A percentile compares a stretch with the other conserved stretches of the same genome.
Conservation (phyloP, 2,113 vertebrate genomes). For the Odobenus rosmarus region DNA sequence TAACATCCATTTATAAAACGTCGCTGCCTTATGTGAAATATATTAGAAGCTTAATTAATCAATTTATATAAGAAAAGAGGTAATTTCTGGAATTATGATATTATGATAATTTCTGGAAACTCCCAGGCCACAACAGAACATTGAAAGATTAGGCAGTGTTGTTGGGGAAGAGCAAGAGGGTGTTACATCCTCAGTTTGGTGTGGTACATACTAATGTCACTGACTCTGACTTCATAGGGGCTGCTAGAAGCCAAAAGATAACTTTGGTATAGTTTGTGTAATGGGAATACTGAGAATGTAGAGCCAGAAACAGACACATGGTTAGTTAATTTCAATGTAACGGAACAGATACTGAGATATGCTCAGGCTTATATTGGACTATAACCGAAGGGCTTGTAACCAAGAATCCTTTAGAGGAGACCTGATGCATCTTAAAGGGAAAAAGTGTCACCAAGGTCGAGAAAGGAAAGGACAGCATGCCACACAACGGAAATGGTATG, state of each 20-base stretch:
- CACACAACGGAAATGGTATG: background rate
- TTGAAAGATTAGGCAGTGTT: background rate
- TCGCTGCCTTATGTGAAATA: background rate
- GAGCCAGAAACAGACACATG: background rate
- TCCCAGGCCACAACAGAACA: background rate
- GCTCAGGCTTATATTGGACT: background rate
- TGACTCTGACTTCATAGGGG: background rate
- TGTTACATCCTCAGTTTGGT: background rate
- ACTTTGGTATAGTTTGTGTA: background rate
- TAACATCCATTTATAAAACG: background rate
- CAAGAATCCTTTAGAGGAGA: background rate
- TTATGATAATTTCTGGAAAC: slow-evolving; percentile 32
- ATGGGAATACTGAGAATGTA: background rate
- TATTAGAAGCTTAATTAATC: background rate
- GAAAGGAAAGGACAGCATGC: background rate
- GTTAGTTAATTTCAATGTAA: background rate
- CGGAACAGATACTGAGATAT: background rate
- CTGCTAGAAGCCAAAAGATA: background rate
- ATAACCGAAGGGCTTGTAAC: background rate
- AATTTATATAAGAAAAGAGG: background rate
- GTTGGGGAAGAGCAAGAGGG: background rate
- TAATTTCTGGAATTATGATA: slow-evolving; percentile 15
- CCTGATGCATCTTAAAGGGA: background rate
- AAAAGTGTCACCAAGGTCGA: background rate
- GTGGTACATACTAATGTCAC: background rate